These are phyloP conservation scores for Myiopsitta monachus DNA, from an alignment of 2,113 vertebrate species.

Conservation along the genomic window DNA sequence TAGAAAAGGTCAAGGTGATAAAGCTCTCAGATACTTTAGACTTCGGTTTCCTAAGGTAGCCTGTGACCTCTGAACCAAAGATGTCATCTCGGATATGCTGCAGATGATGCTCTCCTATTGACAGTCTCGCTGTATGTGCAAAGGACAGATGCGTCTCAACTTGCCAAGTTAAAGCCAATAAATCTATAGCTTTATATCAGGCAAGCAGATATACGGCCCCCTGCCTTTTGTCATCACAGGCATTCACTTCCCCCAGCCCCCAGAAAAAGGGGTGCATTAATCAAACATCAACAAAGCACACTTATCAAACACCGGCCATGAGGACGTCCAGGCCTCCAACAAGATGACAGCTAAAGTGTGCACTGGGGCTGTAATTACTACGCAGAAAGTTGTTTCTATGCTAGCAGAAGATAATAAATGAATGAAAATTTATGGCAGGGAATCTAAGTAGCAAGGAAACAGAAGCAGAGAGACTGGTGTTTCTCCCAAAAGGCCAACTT, in stretches of 20 bases:
- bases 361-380: slow-evolving; percentile 82
- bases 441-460: slow-evolving; percentile 84
- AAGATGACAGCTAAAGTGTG: slow-evolving; percentile 83
- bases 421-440: slow-evolving; percentile 87
- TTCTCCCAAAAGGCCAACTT: slow-evolving; percentile 88
- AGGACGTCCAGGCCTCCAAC: slow-evolving; percentile 81
- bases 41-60: slow-evolving; percentile 63
- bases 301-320: slow-evolving; percentile 82
- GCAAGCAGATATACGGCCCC: slow-evolving; percentile 78
- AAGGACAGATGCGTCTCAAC: slow-evolving; percentile 80
- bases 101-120: slow-evolving; percentile 67
- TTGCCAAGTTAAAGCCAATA: slow-evolving; percentile 85
- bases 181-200: slow-evolving; percentile 81
- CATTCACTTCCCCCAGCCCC: slow-evolving; percentile 76
- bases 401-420: slow-evolving; percentile 85
- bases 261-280: slow-evolving; percentile 81
- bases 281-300: slow-evolving; percentile 88
- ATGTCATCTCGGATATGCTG: slow-evolving; percentile 29
- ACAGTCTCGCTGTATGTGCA: slow-evolving; percentile 53
- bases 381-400: slow-evolving; percentile 86
- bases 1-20: slow-evolving; percentile 61
- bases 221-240: slow-evolving; percentile 83
- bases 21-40: slow-evolving; percentile 43
- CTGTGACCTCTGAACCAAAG: slow-evolving; percentile 64
- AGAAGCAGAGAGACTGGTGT: slow-evolving; percentile 85